Conservation (phyloP, 2,797 vertebrate species). For the Micrastur ruficollis region DNA sequence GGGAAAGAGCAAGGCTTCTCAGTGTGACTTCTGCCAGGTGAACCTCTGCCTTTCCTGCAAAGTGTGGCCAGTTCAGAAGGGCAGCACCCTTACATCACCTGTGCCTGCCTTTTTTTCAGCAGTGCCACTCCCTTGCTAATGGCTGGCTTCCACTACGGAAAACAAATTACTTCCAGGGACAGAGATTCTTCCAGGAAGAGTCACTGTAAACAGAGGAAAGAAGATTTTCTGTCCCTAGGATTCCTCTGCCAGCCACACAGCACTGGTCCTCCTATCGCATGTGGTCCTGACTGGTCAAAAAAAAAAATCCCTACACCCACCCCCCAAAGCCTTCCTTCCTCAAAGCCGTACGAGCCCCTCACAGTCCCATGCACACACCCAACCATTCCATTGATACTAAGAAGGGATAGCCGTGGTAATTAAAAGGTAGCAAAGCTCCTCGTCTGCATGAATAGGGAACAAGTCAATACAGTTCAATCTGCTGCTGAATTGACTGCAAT, state of each 20-base stretch:
- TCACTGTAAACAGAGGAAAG: neutral
- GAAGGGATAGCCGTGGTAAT: conserved; percentile 24
- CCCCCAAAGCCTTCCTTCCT: neutral
- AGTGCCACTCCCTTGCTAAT: neutral
- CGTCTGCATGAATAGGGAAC: conserved; percentile 28
- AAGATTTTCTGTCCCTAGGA: rapidly evolving
- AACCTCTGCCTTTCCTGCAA: neutral
- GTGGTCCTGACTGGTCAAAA: neutral
- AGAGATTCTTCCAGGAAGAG: neutral
- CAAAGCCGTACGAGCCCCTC: neutral
- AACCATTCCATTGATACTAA: neutral
- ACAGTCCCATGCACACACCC: neutral
- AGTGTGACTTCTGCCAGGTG: neutral
- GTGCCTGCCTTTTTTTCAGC: neutral
- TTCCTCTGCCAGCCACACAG: neutral
- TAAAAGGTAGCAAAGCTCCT: conserved; percentile 57
- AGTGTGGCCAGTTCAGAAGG: neutral
- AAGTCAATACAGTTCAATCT: conserved; percentile 65
- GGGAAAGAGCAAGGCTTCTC: neutral
- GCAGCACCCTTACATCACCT: neutral
- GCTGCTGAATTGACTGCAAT: conserved; percentile 67
- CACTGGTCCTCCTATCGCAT: neutral
- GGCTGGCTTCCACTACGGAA: neutral
- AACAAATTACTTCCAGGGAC: neutral
- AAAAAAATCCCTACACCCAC: neutral